Percentiles rank a stretch among this genome's conserved stretches.
Evolutionary conservation across 2,888 invertebrate species (phyloP).

Genomic region (Pachymerium ferrugineum): DNA sequence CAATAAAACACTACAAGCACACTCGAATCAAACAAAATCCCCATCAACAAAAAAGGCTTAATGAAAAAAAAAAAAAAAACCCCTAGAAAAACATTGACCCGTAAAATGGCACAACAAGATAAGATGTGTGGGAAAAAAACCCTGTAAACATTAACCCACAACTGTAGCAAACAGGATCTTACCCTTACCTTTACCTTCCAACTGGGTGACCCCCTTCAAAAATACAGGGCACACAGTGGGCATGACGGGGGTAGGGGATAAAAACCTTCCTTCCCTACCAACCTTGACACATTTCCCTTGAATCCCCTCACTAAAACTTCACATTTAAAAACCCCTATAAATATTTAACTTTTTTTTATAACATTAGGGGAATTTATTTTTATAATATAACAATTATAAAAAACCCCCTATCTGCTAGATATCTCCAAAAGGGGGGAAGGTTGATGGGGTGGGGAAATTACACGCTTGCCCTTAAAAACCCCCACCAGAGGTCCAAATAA

Average conservation of each 20-base stretch:
- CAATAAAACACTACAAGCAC: neutral
- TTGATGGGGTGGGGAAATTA: slow-evolving; percentile 2
- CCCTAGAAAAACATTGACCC: too few relatives aligned
- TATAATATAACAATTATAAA: too few relatives aligned
- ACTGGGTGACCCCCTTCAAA: neutral
- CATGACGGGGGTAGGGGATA: neutral
- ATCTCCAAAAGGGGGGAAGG: neutral
- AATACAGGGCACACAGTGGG: neutral
- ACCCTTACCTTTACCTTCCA: neutral
- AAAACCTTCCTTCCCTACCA: neutral
- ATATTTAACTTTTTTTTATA: neutral
- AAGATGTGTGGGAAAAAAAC: neutral
- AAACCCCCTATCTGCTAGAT: neutral
- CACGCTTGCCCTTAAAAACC: neutral
- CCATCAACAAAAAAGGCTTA: neutral
- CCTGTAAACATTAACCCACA: neutral
- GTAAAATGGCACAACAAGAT: neutral
- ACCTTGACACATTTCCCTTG: neutral
- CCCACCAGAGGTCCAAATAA: neutral
- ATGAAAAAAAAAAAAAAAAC: neutral
- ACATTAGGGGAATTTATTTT: too few relatives aligned
- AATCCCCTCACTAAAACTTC: neutral
- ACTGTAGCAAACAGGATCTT: neutral
- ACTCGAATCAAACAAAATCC: neutral
- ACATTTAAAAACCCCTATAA: neutral